These are phyloP conservation scores for Elephas maximus DNA, from an alignment of 2,113 vertebrate genomes.

Conservation along the genomic window DNA sequence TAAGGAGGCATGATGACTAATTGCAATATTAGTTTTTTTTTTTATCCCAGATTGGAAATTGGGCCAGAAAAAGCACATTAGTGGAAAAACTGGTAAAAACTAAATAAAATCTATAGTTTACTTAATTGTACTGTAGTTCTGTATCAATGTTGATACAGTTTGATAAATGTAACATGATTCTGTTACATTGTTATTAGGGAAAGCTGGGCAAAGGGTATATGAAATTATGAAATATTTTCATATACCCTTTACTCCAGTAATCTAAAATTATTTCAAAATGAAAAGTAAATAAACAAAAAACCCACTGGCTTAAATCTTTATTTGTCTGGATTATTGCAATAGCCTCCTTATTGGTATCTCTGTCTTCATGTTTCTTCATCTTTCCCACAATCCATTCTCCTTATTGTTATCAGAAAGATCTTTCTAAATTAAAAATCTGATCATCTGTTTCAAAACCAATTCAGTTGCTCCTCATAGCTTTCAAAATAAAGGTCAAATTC, in stretches of 20 bases:
- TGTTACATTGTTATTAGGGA: not conserved
- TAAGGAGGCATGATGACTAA: not conserved
- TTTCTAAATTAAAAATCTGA: not conserved
- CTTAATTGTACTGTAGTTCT: not conserved
- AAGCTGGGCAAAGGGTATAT: not conserved
- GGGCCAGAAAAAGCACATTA: not conserved
- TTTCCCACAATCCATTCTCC: not conserved
- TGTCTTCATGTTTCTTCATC: not conserved
- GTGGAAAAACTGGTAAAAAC: not conserved
- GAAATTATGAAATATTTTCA: not conserved
- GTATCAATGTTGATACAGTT: not conserved
- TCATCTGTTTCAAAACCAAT: not conserved
- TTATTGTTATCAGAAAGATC: not conserved
- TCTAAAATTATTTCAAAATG: not conserved
- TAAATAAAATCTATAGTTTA: not conserved
- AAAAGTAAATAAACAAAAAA: not conserved
- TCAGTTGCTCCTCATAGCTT: not conserved
- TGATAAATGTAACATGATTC: not conserved
- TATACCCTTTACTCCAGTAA: not conserved
- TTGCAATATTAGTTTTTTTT: not conserved
- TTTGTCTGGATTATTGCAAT: not conserved
- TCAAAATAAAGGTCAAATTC: slow-evolving; percentile 23
- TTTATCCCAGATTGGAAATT: not conserved
- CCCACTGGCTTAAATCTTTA: not conserved
- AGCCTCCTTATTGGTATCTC: not conserved